phyloP scores from a whole-genome alignment of 2,888 invertebrate species.

The Lithophane socia region DNA sequence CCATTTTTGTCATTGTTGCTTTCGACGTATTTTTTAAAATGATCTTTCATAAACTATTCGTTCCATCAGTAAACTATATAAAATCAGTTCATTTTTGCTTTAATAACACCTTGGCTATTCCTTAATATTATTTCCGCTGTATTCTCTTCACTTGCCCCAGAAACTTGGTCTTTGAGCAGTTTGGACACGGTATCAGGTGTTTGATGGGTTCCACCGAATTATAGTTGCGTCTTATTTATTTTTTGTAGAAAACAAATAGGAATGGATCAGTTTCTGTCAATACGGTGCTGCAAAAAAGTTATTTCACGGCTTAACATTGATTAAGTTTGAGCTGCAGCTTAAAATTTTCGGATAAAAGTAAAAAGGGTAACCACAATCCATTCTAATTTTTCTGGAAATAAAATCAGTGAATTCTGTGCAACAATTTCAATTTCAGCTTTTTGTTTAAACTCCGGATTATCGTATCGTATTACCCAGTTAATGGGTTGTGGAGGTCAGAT shows the following conservation, averaged over 20 bases:
- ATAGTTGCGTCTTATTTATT: conserved; percentile 54
- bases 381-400: neutral
- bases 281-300: conserved; percentile 47
- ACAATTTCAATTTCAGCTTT: neutral
- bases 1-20: no score
- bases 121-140: neutral
- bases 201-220: conserved; percentile 70
- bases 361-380: neutral
- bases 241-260: conserved; percentile 59
- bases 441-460: neutral
- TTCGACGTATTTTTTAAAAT: no score
- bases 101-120: no score
- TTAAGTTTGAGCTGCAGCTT: conserved; percentile 6
- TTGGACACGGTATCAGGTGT: conserved; percentile 74
- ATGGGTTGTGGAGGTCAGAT: no score
- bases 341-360: neutral
- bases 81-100: no score
- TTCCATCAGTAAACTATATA: no score
- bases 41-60: no score
- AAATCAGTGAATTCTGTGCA: neutral
- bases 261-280: conserved; percentile 26
- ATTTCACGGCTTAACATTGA: conserved; percentile 33
- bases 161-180: conserved; percentile 68
- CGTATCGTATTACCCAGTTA: no score
- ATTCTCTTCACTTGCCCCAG: conserved; percentile 56